Evolutionary conservation across 2,113 vertebrate genomes (phyloP), one percentile per base, ranked within the genome.

Genomic region (Mystacornis crossleyi): DNA sequence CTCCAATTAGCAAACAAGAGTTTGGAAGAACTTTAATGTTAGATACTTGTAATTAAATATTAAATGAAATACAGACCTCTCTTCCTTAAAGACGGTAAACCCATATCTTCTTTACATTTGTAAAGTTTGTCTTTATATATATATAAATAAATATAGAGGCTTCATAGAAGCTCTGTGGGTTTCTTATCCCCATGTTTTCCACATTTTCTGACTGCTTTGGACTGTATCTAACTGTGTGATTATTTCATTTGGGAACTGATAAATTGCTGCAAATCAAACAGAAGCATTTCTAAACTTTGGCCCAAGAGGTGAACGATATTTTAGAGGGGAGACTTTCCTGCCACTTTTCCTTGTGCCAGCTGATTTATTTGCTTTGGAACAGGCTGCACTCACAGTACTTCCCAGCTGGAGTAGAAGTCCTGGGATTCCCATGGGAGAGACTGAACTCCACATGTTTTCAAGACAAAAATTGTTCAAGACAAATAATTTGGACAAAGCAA

Each of bases 401-500:
- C 72, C 74, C 50, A 54, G 6, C 66, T 64, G 36, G 48, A 79
- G 31, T 7, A 57, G 50, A 83, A 88, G 66, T 84, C 40, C 47
- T 70, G 64, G 18, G 28, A 73, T 81, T 88, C 82, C 85, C 80
- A 42, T 5, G 15, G 19, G 77, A 17, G 33, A 93, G 24, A 24
- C 55, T 66, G 61, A 90, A 70, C 34, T 93, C 5, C 1, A 40
- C 23, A 26, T 1, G 4, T 14, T 88, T 86, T 62, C 55, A 77
- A 74, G 80, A 42, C 24, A 95, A 92, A 48, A 86, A 82, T 43
- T 60, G 18, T 45, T 92, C 38, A 96, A 86, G 79, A 54, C 87
- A 95, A 94, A 95, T 58, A 86, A 90, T 86, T 83, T 93, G 90
- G 47, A 81, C 64, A 90, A 94, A 92, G 42, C 42, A 90, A 70